Evolutionary conservation across 1,140 invertebrate species (phyloP).

Genomic region (Hyposmocoma kahamanoa): DNA sequence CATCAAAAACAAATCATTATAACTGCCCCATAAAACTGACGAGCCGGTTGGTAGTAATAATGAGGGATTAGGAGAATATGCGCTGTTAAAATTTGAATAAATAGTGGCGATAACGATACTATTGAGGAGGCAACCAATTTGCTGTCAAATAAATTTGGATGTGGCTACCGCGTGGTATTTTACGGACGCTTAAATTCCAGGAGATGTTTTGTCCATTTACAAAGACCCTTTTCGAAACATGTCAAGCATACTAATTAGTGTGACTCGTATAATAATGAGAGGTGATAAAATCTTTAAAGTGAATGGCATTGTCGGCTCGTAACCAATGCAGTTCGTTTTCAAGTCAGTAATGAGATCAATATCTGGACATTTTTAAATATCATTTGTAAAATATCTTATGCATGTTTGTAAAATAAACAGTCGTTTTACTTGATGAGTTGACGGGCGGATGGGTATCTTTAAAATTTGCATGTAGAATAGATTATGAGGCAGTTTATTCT

Average conservation of each 20-base stretch:
- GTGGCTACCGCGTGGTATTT: not conserved
- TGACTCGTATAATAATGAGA: slow-evolving; percentile 16
- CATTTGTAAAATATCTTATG: too few species aligned
- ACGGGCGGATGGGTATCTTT: too few species aligned
- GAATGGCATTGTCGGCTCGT: not conserved
- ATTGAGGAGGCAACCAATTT: not conserved
- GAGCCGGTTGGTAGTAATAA: not conserved
- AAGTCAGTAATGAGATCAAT: slow-evolving; percentile 1
- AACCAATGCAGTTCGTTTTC: slow-evolving; percentile 2
- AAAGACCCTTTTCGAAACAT: slow-evolving; percentile 9
- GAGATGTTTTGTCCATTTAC: not conserved
- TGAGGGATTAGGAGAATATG: slow-evolving; percentile 8
- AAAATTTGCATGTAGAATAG: too few species aligned
- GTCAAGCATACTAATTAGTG: slow-evolving; percentile 18
- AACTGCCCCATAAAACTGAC: slow-evolving; percentile 18
- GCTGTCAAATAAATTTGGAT: not conserved
- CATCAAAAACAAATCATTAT: slow-evolving; percentile 32
- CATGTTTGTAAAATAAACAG: too few species aligned
- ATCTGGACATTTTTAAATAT: not conserved
- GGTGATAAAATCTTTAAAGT: slow-evolving; percentile 24
- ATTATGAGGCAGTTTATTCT: too few species aligned
- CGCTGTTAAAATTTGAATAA: slow-evolving; percentile 14
- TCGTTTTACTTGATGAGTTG: too few species aligned
- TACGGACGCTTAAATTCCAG: not conserved
- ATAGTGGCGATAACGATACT: not conserved